These are phyloP conservation scores for Adelognathus sp. DNA, from an alignment of 2,888 invertebrate genomes.

Conservation along the genomic window DNA sequence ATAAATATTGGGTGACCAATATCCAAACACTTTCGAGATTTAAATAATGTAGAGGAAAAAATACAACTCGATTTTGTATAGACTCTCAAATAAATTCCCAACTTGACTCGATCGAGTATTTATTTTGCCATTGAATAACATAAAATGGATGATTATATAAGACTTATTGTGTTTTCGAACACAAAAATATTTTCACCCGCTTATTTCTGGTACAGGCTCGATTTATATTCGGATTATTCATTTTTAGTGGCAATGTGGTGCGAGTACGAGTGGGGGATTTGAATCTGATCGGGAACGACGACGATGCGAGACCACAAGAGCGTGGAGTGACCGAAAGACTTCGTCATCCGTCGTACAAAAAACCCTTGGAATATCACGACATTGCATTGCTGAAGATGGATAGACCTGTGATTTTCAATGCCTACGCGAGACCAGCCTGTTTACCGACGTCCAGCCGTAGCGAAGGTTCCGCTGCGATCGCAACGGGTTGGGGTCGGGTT, in stretches of 20 bases:
- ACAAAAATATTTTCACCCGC: conserved; percentile 59
- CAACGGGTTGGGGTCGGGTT: conserved; percentile 82
- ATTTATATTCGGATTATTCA: not conserved
- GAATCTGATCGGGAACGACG: conserved; percentile 76
- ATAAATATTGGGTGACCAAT: too few species aligned
- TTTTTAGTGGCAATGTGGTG: conserved; percentile 78
- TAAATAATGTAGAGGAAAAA: too few species aligned
- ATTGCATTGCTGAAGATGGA: conserved; percentile 82
- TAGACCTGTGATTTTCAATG: conserved; percentile 75
- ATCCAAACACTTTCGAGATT: too few species aligned
- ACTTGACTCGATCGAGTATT: too few species aligned
- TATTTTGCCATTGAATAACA: too few species aligned
- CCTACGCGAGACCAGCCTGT: conserved; percentile 82
- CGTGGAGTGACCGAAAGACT: conserved; percentile 74
- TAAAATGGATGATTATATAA: too few species aligned
- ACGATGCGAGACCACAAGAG: conserved; percentile 77
- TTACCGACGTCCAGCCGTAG: conserved; percentile 66
- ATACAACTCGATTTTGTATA: too few species aligned
- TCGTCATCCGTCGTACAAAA: conserved; percentile 80
- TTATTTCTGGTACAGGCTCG: not conserved
- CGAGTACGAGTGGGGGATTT: conserved; percentile 82
- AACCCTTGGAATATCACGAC: conserved; percentile 81
- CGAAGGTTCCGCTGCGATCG: conserved; percentile 70
- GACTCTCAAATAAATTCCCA: too few species aligned
- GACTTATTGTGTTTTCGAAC: too few species aligned